A percentile compares a stretch with the other conserved stretches of the same genome.
phyloP scores from a whole-genome alignment of 2,797 vertebrate genomes.

The Myiothlypis chrysogaster region DNA sequence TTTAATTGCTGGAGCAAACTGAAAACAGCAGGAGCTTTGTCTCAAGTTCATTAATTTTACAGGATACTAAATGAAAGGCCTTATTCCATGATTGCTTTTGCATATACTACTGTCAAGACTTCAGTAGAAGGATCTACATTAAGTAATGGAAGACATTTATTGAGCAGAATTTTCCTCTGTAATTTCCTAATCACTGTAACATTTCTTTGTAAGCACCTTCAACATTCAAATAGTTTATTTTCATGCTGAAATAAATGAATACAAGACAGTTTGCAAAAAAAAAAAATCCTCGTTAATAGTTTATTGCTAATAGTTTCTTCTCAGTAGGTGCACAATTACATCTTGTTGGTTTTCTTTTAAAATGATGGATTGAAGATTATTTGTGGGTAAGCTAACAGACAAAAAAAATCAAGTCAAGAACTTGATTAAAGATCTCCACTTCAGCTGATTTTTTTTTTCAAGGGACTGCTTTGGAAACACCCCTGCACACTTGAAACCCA shows the following conservation, averaged over 20 bases:
- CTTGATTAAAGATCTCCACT: neutral
- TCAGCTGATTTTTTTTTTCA: neutral
- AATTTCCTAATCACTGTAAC: neutral
- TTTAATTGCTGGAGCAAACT: conserved; percentile 64
- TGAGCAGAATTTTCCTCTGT: neutral
- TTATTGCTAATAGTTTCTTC: neutral
- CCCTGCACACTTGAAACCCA: neutral
- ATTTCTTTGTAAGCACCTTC: neutral
- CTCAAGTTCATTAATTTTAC: conserved; percentile 13
- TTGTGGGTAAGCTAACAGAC: neutral
- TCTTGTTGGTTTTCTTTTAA: neutral
- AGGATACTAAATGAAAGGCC: neutral
- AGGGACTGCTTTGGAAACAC: neutral
- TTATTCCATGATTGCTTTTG: conserved; percentile 8
- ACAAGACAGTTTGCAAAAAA: neutral
- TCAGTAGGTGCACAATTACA: neutral
- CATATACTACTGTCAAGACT: neutral
- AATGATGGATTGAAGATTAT: neutral
- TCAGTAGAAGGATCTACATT: neutral
- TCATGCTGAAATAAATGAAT: neutral
- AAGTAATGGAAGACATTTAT: neutral
- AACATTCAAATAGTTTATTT: neutral
- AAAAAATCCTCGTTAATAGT: neutral
- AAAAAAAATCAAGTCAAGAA: neutral
- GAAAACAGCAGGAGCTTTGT: conserved; percentile 24